Evolutionary conservation across 2,888 invertebrate species (phyloP), one percentile per base, ranked within the genome.

Genomic region (Fragum sueziense): DNA sequence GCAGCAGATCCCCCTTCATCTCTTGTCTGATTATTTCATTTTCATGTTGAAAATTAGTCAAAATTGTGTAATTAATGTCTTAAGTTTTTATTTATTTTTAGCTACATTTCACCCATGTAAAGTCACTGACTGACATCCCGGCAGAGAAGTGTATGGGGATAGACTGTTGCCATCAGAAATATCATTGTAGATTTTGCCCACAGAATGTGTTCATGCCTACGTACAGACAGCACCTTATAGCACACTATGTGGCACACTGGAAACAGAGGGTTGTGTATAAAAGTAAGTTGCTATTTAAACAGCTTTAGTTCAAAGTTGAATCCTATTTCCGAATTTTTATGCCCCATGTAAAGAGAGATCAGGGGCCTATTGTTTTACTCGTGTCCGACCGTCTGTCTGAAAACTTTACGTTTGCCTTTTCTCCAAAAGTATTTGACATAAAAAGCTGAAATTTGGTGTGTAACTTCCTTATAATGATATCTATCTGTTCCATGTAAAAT

Each of bases 181-280:
- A 83, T 59, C 88, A 87, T 69, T 88, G 88, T 75, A 52, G 65
- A 20, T 70, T 88, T 11, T 88, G 88, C 70, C 74, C 84, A 2
- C 69, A 73, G 20, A 73, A 65, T 14, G 76, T 83, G 74, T 86
- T 84, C 77, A 77, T 79, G 62, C 87, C 87, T 0, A 77, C 81
- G 4, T 84, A 80, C 70, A 75, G 71, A 52, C 75, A 78, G 33
- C 86, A 87, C 52, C 75, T 87, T 7, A 74, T 79, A 29, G 82
- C 79, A 22, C 88, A 88, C 68, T 85, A 87, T 72, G 74, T 82
- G 57, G 73, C 84, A 6, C 88, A 88, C 62, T 88, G 88, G 88
- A 87, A 83, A 67, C 84, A 81, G 41, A 78, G 87, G 57, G 82
- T 88, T 3, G 71, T 80, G 2, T 86, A 81, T 69, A 87, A 86